phyloP scores from a whole-genome alignment of 2,888 invertebrate genomes.

The Trichogramma evanescens region DNA sequence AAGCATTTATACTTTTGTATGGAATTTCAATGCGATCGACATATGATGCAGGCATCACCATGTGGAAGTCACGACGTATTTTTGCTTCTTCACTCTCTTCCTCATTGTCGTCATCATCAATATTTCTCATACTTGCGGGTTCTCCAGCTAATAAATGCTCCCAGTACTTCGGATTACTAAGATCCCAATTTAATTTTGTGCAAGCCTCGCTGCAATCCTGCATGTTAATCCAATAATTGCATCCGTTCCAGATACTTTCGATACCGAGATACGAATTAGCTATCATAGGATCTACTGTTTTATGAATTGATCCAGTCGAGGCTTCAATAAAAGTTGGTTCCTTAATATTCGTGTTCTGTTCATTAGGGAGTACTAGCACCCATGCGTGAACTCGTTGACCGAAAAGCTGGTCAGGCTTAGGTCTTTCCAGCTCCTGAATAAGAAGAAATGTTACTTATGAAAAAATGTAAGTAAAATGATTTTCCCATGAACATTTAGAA shows the following conservation, averaged over 20 bases:
- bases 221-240: conserved; percentile 74
- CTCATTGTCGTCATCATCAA: conserved; percentile 51
- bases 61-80: conserved; percentile 53
- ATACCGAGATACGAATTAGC: conserved; percentile 64
- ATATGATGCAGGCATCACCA: conserved; percentile 73
- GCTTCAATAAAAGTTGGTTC: conserved; percentile 78
- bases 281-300: conserved; percentile 50
- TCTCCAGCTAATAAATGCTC: conserved; percentile 69
- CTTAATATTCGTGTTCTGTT: conserved; percentile 48
- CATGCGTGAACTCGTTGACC: conserved; percentile 75
- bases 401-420: conserved; percentile 59
- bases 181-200: conserved; percentile 56
- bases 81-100: conserved; percentile 52
- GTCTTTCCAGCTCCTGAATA: conserved; percentile 57
- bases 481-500: not conserved
- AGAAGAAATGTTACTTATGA: not conserved
- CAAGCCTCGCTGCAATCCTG: conserved; percentile 54
- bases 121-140: conserved; percentile 49
- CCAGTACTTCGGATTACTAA: conserved; percentile 59
- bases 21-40: conserved; percentile 60
- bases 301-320: conserved; percentile 58
- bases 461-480: not conserved
- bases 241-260: conserved; percentile 79
- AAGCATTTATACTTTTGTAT: conserved; percentile 1
- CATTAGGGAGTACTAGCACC: conserved; percentile 59